phyloP scores from a whole-genome alignment of 2,888 invertebrate genomes.

The Hedychridium roseum region DNA sequence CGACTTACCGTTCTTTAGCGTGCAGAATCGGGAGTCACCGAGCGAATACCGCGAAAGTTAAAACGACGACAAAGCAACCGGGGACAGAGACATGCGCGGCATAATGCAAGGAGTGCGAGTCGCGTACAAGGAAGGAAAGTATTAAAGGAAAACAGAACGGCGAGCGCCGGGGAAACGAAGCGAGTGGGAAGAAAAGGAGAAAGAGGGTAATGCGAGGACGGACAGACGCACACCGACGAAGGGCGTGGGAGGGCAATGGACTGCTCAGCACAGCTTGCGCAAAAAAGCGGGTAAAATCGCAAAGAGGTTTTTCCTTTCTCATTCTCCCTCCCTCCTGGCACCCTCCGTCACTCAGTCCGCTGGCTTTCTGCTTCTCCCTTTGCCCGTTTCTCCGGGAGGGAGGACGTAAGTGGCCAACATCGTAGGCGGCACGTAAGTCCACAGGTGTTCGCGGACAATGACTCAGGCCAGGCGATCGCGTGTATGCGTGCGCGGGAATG shows the following conservation, averaged over 20 bases:
- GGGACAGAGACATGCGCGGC: not conserved
- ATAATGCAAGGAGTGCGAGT: conserved; percentile 11
- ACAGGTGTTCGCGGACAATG: conserved; percentile 63
- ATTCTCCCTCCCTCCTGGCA: conserved; percentile 18
- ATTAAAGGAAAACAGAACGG: too few species aligned
- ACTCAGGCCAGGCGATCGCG: conserved; percentile 23
- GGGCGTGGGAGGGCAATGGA: too few species aligned
- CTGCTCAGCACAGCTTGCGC: too few species aligned
- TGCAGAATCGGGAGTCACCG: too few species aligned
- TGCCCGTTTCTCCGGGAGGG: too few species aligned
- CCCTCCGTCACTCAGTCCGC: conserved; percentile 14
- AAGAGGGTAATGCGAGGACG: conserved; percentile 15
- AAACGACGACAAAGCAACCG: too few species aligned
- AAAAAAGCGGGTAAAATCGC: conserved; percentile 56
- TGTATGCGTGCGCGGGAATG: conserved; percentile 1
- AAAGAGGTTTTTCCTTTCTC: conserved; percentile 37
- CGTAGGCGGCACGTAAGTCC: conserved; percentile 50
- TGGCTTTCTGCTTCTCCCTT: too few species aligned
- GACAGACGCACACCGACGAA: too few species aligned
- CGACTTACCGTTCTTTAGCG: conserved; percentile 53
- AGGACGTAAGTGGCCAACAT: conserved; percentile 53
- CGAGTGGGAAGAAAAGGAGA: conserved; percentile 3
- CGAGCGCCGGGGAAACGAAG: conserved; percentile 17
- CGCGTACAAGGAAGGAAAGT: not conserved
- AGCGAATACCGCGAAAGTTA: too few species aligned